Evolutionary conservation across 2,113 vertebrate species (phyloP), one percentile per base, ranked within the genome.

Genomic region (Barnardius zonarius): DNA sequence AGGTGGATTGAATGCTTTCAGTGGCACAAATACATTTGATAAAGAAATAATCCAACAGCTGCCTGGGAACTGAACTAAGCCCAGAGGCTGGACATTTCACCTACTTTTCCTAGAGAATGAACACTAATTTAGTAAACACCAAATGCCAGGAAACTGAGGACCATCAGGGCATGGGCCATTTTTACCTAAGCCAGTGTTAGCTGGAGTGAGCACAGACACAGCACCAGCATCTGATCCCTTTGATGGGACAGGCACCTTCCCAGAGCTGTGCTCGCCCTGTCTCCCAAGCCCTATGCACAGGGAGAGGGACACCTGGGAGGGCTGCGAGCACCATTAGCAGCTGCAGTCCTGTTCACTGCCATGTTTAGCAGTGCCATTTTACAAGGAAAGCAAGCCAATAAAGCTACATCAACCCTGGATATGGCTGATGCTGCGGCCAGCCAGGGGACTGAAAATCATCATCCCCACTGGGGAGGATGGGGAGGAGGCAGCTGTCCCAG

Each of bases 201-300:
- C 39, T 59, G 9, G 31, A 61, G 5, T 5, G 25, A 85, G 37
- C 14, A 24, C 0, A 1, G 41, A 8, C 23, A 33, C n/a, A 39
- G 23, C 80, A 69, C 18, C 18, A 61, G 49, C 13, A 4, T 6
- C 44, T 31, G 8, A 5, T 11, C 27, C 23, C 13, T 88, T 81
- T n/a, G 17, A 57, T 49, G 69, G 23, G 51, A 67, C 27, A 55
- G 49, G 24, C 48, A 49, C 75, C 33, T 67, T 51, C 30, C 25
- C 46, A 73, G 15, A 37, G 48, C 28, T 22, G 24, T 27, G 23
- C 22, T 19, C 0, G 0, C 2, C 28, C 0, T 2, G 2, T 20
- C 9, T 78, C 43, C 37, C 70, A 57, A 52, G 22, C 33, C 18
- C 25, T 52, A 16, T 0, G 1, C 0, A 0, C n/a, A 20, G 43